Conservation (phyloP, 2,888 invertebrate genomes). For the Chaitophorus viminalis region DNA sequence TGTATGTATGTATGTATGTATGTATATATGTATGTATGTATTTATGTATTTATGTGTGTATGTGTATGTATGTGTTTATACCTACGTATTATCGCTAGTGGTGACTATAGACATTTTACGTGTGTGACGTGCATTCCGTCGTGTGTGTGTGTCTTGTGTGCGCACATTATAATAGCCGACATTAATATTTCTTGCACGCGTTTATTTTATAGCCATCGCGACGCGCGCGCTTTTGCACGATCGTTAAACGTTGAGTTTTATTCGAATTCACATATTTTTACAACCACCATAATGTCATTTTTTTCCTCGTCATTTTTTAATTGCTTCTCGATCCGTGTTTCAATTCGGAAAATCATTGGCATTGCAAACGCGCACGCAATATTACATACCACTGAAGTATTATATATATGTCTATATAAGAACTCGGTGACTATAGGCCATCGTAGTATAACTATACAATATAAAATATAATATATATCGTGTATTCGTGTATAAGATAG, state of each 20-base stretch:
- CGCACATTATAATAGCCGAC: not conserved
- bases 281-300: not conserved
- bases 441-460: no score
- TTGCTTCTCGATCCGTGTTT: not conserved
- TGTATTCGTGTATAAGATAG: no score
- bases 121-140: not conserved
- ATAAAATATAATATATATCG: no score
- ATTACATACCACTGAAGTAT: not conserved
- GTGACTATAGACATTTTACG: slow-evolving; percentile 25
- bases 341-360: not conserved
- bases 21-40: not conserved
- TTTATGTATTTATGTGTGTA: not conserved
- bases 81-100: not conserved
- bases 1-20: not conserved
- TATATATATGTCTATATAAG: not conserved
- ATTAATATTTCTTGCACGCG: slow-evolving; percentile 1
- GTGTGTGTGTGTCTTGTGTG: not conserved
- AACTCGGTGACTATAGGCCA: not conserved
- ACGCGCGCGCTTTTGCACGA: not conserved
- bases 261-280: not conserved
- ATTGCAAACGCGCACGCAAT: not conserved
- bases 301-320: not conserved
- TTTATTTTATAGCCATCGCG: slow-evolving; percentile 3
- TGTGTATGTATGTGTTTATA: not conserved
- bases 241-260: not conserved